Evolutionary conservation across 2,113 vertebrate species (phyloP).

Genomic region (Microtus pennsylvanicus): DNA sequence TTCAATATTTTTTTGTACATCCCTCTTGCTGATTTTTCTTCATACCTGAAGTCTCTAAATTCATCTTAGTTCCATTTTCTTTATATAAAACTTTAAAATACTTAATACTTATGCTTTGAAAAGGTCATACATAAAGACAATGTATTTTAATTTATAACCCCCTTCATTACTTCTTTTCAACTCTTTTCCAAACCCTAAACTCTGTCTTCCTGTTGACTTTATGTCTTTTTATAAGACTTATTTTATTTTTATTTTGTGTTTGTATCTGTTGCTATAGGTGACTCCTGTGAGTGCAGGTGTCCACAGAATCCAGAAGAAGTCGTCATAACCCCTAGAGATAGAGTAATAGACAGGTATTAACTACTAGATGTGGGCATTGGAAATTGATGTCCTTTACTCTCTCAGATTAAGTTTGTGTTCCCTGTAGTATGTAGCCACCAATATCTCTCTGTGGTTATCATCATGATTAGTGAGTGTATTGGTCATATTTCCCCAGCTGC

Average conservation of each 20-base stretch:
- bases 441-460: background rate
- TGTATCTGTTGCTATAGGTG: background rate
- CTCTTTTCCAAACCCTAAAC: too few relatives aligned
- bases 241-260: background rate
- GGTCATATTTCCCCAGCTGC: background rate
- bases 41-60: background rate
- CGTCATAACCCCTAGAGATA: too few relatives aligned
- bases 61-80: background rate
- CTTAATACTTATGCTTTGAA: background rate
- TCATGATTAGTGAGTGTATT: background rate
- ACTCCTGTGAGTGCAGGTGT: background rate
- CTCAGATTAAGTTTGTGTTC: background rate
- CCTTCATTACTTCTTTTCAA: background rate
- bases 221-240: too few relatives aligned
- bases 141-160: background rate
- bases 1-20: background rate
- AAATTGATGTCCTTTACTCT: background rate
- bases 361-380: background rate
- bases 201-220: background rate
- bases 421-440: background rate
- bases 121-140: background rate
- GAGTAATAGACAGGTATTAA: too few relatives aligned
- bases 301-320: background rate
- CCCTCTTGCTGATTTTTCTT: background rate
- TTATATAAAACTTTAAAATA: slow-evolving; percentile 8